Evolutionary conservation across 2,888 invertebrate genomes (phyloP), one percentile per base, ranked within the genome.

Genomic region (Entomobrya proxima): DNA sequence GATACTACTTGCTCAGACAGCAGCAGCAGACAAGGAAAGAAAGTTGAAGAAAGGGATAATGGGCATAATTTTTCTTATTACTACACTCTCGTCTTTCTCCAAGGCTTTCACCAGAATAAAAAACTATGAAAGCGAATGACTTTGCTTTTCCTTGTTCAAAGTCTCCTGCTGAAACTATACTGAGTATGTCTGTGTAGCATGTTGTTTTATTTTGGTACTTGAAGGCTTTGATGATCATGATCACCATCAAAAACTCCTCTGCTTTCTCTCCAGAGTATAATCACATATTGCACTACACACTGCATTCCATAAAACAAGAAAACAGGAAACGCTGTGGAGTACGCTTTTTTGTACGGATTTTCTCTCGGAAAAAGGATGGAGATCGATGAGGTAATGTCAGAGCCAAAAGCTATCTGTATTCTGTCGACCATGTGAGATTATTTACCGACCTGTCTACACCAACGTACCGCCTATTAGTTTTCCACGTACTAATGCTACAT

Each of bases 361-460:
- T 61, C 64, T 58, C n/a, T 58, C 18, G 37, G 13, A 9, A 37
- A 37, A 18, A 21, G 67, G 35, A 21, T 67, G 11, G 86, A 85
- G 89, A 89, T 89, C 81, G 89, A 89, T 89, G 89, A 83, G 86
- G 61, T 32, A 85, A 85, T 88, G 88, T 87, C 88, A 88, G 87
- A 76, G 79, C 69, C 86, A 85, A 87, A 72, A 74, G 72, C 82
- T 86, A 75, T 74, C 82, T 69, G 79, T 80, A 80, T 80, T 80
- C 79, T 80, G 79, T 58, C 81, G 81, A 81, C 74, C 74, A 61
- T 72, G 81, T 61, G 77, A 84, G 84, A 87, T 81, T 84, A 87
- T 87, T 84, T 85, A 86, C 87, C 85, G 85, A 86, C 87, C 88
- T 88, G 88, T 87, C 88, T 86, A 37, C 84, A 75, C 87, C 88